phyloP scores from a whole-genome alignment of 2,797 vertebrate species.

The Lates japonicus region DNA sequence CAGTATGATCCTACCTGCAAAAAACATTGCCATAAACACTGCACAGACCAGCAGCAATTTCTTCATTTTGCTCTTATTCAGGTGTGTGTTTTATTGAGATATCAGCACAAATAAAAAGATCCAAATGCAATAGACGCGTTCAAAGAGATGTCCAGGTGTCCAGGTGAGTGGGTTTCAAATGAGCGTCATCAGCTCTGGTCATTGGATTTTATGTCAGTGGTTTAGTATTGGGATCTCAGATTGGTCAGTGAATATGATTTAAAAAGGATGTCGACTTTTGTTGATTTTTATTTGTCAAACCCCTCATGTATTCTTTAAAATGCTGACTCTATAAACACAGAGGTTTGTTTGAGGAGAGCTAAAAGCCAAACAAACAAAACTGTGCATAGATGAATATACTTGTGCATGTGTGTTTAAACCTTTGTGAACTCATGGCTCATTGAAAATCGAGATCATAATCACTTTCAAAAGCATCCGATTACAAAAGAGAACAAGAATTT shows the following conservation, averaged over 20 bases:
- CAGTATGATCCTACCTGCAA: slow-evolving; percentile 37
- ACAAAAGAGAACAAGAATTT: neutral
- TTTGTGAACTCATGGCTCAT: neutral
- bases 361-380: slow-evolving; percentile 5
- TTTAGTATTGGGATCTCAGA: neutral
- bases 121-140: neutral
- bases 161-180: neutral
- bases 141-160: neutral
- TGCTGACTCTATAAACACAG: neutral
- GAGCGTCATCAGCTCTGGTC: neutral
- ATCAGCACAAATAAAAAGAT: neutral
- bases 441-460: neutral
- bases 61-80: slow-evolving; percentile 32
- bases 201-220: slow-evolving; percentile 30
- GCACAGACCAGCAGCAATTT: slow-evolving; percentile 29
- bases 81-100: neutral
- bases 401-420: neutral
- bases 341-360: slow-evolving; percentile 20
- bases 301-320: neutral
- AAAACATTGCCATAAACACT: slow-evolving; percentile 25
- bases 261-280: neutral
- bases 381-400: neutral
- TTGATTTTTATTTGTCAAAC: neutral
- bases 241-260: neutral
- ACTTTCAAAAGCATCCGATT: slow-evolving; percentile 15